Conservation (phyloP, 2,888 invertebrate species). For the Caenorhabditis zanzibari region DNA sequence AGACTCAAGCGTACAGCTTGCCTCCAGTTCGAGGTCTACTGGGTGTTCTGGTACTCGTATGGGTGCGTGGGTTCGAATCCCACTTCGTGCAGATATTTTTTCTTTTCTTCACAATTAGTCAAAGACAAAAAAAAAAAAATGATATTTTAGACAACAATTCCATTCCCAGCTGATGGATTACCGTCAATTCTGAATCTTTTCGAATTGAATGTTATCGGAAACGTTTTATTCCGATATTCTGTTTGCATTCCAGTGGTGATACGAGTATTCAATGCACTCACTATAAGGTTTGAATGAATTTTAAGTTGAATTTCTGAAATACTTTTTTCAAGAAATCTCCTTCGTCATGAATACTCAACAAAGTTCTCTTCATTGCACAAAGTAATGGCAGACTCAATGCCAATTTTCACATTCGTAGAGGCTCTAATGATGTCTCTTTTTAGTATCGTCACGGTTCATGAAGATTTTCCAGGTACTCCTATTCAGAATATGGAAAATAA, state of each 20-base stretch:
- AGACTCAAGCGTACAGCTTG: conserved; percentile 83
- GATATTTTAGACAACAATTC: conserved; percentile 65
- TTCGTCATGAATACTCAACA: conserved; percentile 58
- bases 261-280: conserved; percentile 74
- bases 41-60: conserved; percentile 78
- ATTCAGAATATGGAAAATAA: background rate
- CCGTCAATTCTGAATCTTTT: conserved; percentile 72
- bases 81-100: conserved; percentile 72
- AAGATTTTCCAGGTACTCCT: conserved; percentile 77
- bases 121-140: too few species aligned
- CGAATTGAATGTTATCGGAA: conserved; percentile 74
- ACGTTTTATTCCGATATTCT: conserved; percentile 78
- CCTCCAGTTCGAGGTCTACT: conserved; percentile 66
- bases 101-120: background rate
- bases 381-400: conserved; percentile 67
- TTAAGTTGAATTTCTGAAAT: background rate
- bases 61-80: conserved; percentile 79
- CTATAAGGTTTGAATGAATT: conserved; percentile 59
- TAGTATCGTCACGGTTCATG: conserved; percentile 81
- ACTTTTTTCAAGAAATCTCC: conserved; percentile 45
- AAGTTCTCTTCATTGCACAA: conserved; percentile 57
- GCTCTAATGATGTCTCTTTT: conserved; percentile 76
- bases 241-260: conserved; percentile 77
- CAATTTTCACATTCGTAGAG: conserved; percentile 73
- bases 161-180: conserved; percentile 61